Percentiles rank a stretch among this genome's conserved stretches.
These are phyloP conservation scores for Myotis brandtii DNA, from an alignment of 2,113 vertebrate genomes.

Conservation along the genomic window DNA sequence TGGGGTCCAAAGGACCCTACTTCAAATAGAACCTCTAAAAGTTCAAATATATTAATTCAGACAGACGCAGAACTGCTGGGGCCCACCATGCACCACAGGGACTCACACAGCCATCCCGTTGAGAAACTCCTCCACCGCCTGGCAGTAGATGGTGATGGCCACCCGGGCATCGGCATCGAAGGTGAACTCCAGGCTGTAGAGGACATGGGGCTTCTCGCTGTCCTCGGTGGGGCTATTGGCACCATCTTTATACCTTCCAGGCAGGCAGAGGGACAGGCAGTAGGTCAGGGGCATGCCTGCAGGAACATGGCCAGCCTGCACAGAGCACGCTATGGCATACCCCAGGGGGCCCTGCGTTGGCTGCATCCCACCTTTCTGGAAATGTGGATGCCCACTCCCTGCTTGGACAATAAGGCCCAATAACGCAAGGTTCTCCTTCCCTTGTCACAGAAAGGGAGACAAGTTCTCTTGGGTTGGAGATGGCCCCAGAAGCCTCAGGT, in stretches of 20 bases:
- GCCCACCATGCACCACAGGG: accelerated
- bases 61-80: background rate
- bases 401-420: background rate
- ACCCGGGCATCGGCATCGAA: slow-evolving; percentile 97
- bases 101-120: slow-evolving; percentile 97
- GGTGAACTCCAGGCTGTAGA: slow-evolving; percentile 98
- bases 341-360: accelerated
- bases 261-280: background rate
- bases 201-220: slow-evolving; percentile 92
- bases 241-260: slow-evolving; percentile 95
- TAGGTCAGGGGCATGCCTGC: background rate
- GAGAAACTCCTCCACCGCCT: slow-evolving; percentile 96
- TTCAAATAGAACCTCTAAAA: background rate
- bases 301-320: background rate
- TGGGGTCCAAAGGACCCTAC: background rate
- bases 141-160: slow-evolving; percentile 97
- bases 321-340: background rate
- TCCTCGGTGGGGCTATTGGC: slow-evolving; percentile 92
- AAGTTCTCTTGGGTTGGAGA: background rate
- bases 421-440: background rate
- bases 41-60: background rate
- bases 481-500: accelerated
- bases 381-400: accelerated
- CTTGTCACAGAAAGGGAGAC: background rate
- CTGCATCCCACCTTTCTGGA: background rate